Evolutionary conservation across 1,140 invertebrate genomes (phyloP).

Genomic region (Pseudomyrmex dendroicus): DNA sequence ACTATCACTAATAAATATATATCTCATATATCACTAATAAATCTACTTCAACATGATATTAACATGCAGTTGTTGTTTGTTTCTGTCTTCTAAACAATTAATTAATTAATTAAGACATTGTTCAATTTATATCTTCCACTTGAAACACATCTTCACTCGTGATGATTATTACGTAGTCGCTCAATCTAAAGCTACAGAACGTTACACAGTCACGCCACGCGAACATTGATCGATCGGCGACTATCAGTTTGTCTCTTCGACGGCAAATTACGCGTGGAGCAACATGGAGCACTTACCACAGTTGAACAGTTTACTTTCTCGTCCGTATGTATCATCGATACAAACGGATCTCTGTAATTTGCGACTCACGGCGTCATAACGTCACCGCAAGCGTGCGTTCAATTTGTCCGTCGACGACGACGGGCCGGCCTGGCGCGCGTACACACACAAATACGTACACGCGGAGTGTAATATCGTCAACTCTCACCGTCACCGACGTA

Average conservation of each 20-base stretch:
- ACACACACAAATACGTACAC: too few relatives aligned
- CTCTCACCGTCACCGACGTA: conserved; percentile 7
- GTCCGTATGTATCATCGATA: conserved; percentile 28
- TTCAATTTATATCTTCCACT: too few relatives aligned
- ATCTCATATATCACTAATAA: too few relatives aligned
- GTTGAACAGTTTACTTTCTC: conserved; percentile 32
- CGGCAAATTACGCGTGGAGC: not conserved
- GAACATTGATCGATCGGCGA: not conserved
- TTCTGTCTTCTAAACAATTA: too few relatives aligned
- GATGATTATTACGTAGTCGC: not conserved
- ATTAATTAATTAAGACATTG: too few relatives aligned
- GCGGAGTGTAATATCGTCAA: conserved; percentile 2
- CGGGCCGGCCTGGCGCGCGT: not conserved
- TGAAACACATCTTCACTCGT: too few relatives aligned
- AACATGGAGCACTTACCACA: not conserved
- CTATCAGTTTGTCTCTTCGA: not conserved
- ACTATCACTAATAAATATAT: too few relatives aligned
- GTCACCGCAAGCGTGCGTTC: conserved; percentile 49
- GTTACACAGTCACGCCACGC: not conserved
- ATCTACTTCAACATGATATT: too few relatives aligned
- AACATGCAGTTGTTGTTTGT: too few relatives aligned
- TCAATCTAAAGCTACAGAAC: not conserved
- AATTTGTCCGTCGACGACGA: conserved; percentile 42
- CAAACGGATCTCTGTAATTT: conserved; percentile 50
- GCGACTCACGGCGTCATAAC: conserved; percentile 43